Conservation (phyloP, 2,113 vertebrate species). For the Channa maculata region DNA sequence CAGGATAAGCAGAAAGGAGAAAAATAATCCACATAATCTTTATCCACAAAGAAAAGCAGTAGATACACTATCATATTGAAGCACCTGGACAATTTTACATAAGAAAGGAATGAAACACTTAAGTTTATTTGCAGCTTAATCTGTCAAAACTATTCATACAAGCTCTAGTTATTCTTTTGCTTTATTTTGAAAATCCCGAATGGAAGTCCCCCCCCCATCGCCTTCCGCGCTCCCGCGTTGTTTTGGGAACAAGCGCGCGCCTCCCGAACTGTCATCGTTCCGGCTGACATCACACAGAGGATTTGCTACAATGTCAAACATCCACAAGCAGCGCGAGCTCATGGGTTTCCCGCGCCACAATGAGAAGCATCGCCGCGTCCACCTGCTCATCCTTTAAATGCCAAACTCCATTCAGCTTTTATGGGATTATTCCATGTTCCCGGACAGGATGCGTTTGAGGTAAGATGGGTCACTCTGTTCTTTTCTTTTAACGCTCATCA, state of each 20-base stretch:
- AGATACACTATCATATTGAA: too few species aligned
- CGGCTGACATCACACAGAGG: conserved; percentile 71
- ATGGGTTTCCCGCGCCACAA: conserved; percentile 58
- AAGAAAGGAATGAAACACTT: too few species aligned
- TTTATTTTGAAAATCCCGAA: conserved; percentile 47
- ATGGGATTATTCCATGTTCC: conserved; percentile 14
- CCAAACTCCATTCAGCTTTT: not conserved
- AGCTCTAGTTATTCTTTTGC: too few species aligned
- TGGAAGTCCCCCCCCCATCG: conserved; percentile 31
- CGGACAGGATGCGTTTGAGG: conserved; percentile 60
- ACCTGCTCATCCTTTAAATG: conserved; percentile 41
- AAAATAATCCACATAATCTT: too few species aligned
- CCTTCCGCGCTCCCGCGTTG: conserved; percentile 51
- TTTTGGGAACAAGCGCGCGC: conserved; percentile 69
- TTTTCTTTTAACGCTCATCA: not conserved
- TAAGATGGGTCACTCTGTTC: conserved; percentile 42
- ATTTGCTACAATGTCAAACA: conserved; percentile 79
- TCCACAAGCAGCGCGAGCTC: conserved; percentile 57
- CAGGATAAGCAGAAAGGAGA: too few species aligned
- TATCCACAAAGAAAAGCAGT: too few species aligned
- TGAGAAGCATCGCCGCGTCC: conserved; percentile 54
- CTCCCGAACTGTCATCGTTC: conserved; percentile 51
- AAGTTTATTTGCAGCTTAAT: too few species aligned
- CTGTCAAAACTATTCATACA: too few species aligned
- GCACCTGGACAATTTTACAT: too few species aligned